phyloP scores from a whole-genome alignment of 2,797 vertebrate genomes.

The Ctenopoma kingsleyae region DNA sequence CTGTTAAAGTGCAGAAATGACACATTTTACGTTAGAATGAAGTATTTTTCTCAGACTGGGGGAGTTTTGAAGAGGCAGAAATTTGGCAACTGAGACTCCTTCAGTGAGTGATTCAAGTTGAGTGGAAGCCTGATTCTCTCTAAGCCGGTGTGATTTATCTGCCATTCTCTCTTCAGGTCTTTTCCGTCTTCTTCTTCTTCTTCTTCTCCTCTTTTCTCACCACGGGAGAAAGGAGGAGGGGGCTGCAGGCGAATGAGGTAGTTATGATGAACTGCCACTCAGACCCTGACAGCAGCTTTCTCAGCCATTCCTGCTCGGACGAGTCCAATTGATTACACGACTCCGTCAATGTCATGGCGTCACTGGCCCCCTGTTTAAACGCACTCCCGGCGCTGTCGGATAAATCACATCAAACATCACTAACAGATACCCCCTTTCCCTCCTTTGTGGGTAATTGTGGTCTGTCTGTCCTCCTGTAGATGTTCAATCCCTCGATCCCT shows the following conservation, averaged over 20 bases:
- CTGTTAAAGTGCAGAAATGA: neutral
- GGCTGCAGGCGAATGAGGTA: slow-evolving; percentile 54
- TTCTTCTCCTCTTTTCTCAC: slow-evolving; percentile 46
- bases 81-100: slow-evolving; percentile 25
- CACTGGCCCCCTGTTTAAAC: slow-evolving; percentile 88
- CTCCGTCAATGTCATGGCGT: slow-evolving; percentile 92
- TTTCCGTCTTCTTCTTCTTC: slow-evolving; percentile 40
- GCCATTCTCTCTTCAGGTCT: slow-evolving; percentile 42
- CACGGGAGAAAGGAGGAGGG: neutral
- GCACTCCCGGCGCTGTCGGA: slow-evolving; percentile 85
- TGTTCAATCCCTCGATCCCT: slow-evolving; percentile 83
- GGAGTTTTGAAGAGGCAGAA: slow-evolving; percentile 19
- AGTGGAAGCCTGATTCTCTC: slow-evolving; percentile 38
- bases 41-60: slow-evolving; percentile 18
- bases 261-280: slow-evolving; percentile 83
- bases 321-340: slow-evolving; percentile 92
- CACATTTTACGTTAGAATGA: neutral
- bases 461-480: slow-evolving; percentile 83
- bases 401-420: slow-evolving; percentile 93
- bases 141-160: slow-evolving; percentile 65
- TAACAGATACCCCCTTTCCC: slow-evolving; percentile 81
- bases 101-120: slow-evolving; percentile 33
- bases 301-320: slow-evolving; percentile 81
- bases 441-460: slow-evolving; percentile 92
- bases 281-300: slow-evolving; percentile 80